A percentile compares a stretch with the other conserved stretches of the same genome.
phyloP scores from a whole-genome alignment of 2,797 vertebrate species.

The Pantherophis vulpinus region DNA sequence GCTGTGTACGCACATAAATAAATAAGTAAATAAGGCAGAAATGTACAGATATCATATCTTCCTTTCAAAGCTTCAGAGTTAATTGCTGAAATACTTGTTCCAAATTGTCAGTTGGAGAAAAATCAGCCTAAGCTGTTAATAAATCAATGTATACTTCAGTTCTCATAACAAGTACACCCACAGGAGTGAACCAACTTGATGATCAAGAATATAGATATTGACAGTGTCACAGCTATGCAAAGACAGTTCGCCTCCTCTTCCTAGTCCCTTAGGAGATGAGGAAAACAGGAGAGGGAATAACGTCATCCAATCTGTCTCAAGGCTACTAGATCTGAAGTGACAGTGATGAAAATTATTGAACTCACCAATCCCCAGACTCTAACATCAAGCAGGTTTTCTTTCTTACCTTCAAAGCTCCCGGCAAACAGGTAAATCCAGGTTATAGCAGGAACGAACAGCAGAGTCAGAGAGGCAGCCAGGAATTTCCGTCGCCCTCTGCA shows the following conservation, averaged over 20 bases:
- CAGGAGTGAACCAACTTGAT: not conserved
- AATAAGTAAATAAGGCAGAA: not conserved
- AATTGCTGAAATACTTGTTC: not conserved
- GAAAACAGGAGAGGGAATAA: not conserved
- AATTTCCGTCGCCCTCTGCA: constrained; percentile 98
- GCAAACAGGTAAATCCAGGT: constrained; percentile 98
- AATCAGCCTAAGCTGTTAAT: not conserved
- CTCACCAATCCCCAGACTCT: not conserved
- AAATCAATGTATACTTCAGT: constrained; percentile 4
- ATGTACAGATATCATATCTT: not conserved
- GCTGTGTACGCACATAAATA: not conserved
- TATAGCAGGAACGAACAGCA: constrained; percentile 92
- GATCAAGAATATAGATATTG: constrained; percentile 9
- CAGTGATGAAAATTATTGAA: not conserved
- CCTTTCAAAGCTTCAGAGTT: not conserved
- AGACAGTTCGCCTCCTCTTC: not conserved
- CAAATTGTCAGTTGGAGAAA: constrained; percentile 1
- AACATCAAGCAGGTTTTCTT: not conserved
- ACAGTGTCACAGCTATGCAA: constrained; percentile 4
- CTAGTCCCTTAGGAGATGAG: not conserved
- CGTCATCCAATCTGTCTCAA: constrained; percentile 9
- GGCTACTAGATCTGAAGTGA: not conserved
- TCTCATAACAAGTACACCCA: constrained; percentile 5
- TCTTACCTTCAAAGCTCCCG: constrained; percentile 90
- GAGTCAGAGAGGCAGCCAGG: constrained; percentile 88